Base-by-base conservation (phyloP, 2,888 invertebrate species). In the Habrosyne pyritoides region DNA sequence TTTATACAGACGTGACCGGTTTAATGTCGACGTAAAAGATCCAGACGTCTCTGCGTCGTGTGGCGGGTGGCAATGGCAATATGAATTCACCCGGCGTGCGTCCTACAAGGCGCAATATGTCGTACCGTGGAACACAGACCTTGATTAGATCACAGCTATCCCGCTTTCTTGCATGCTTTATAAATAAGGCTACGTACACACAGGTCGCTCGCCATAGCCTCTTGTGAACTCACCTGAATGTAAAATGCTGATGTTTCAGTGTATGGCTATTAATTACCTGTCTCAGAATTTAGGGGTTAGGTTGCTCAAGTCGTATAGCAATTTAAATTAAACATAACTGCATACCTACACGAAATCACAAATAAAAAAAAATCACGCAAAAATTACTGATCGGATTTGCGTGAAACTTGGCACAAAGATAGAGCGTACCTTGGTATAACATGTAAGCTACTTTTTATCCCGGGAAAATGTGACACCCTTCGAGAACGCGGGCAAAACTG, bases 11-110 rank as follows among this genome's bases (percentile, higher is more conserved):
- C 42, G 42, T 42, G 42, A 42, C 61, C 62, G 71, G 71, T 80
- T 79, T 80, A 80, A 80, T 78, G 64, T 62, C 64, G 64, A 85
- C 84, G 83, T 86, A 18, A 18, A 42, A 42, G 42, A 8, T 42
- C 18, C 42, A 36, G 36, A n/a, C 14, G 14, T 42, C 42, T 24
- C 7, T 42, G 18, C 12, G 18, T 8, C 42, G 42, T 42, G 18
- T 42, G 18, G 42, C 18, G 18, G 42, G 42, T 12, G 42, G 42
- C 42, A 18, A 2, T 36, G 36, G 50, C 58, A 55, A 61, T 73
- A 71, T 57, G 58, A 62, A 73, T 74, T 74, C 70, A 64, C 53
- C 30, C 26, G 54, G 55, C 60, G 67, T 59, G 71, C 60, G 53
- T 63, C 59, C 57, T 60, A 66, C 67, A 60, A 63, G 64, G 61